These are phyloP conservation scores for Oxyruncus cristatus DNA, from an alignment of 2,113 vertebrate genomes.

Conservation along the genomic window DNA sequence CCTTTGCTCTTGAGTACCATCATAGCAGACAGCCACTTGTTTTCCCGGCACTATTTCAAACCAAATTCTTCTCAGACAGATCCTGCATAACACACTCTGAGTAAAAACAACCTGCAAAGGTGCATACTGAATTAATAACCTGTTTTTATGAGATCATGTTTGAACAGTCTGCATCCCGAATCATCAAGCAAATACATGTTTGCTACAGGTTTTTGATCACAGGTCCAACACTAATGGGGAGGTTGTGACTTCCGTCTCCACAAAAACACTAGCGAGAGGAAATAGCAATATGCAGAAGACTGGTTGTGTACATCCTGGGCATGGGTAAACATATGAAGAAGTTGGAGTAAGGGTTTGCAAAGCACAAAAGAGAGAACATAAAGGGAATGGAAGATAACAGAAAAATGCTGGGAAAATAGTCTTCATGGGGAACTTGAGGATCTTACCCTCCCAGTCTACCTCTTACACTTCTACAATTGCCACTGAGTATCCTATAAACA, in stretches of 20 bases:
- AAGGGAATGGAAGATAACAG: background rate
- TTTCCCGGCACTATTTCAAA: background rate
- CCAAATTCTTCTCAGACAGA: background rate
- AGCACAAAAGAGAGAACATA: background rate
- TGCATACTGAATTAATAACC: background rate
- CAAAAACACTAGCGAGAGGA: background rate
- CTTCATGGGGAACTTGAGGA: background rate
- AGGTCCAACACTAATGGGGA: background rate
- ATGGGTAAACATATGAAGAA: rapidly evolving
- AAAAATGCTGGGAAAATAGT: background rate
- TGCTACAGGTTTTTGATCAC: background rate
- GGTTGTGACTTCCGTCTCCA: background rate
- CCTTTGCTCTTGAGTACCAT: background rate
- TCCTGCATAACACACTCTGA: background rate
- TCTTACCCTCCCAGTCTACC: background rate
- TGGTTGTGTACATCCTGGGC: background rate
- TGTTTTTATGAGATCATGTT: background rate
- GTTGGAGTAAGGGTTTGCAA: background rate
- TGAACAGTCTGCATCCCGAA: background rate
- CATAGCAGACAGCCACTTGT: background rate
- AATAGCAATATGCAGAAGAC: background rate
- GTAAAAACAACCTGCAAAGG: background rate
- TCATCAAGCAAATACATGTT: rapidly evolving
- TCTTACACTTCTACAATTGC: background rate
- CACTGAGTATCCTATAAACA: background rate